These are phyloP conservation scores for Timema cristinae DNA, from an alignment of 2,888 invertebrate species.

Conservation along the genomic window DNA sequence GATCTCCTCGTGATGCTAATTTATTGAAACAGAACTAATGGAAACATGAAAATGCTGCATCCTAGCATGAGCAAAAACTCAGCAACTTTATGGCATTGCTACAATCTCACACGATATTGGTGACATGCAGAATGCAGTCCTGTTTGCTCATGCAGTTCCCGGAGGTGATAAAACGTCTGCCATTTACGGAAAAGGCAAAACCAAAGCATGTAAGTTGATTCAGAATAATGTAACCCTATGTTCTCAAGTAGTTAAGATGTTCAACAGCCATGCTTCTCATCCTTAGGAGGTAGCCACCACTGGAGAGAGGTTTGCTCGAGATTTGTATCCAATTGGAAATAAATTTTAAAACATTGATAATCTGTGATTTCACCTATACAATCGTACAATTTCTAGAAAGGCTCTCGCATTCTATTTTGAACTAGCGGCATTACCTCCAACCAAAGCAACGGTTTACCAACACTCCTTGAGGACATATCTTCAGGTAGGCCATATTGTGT, in stretches of 20 bases:
- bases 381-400: not conserved
- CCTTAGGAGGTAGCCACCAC: not conserved
- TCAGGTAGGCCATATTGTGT: not conserved
- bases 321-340: not conserved
- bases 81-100: not conserved
- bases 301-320: not conserved
- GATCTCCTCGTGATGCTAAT: slow-evolving; percentile 7
- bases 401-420: not conserved
- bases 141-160: not conserved
- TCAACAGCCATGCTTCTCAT: not conserved
- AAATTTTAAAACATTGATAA: not conserved
- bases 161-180: slow-evolving; percentile 10
- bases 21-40: not conserved
- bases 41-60: slow-evolving; percentile 1
- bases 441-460: slow-evolving; percentile 1
- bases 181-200: slow-evolving; percentile 8
- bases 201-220: not conserved
- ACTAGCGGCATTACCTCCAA: not conserved
- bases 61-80: not conserved
- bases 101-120: not conserved
- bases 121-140: not conserved
- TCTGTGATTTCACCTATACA: not conserved
- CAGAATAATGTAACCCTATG: slow-evolving; percentile 1
- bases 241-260: slow-evolving; percentile 8
- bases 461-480: slow-evolving; percentile 8